Base-by-base conservation (phyloP, 1,140 invertebrate genomes). In the Hylaeus anthracinus region DNA sequence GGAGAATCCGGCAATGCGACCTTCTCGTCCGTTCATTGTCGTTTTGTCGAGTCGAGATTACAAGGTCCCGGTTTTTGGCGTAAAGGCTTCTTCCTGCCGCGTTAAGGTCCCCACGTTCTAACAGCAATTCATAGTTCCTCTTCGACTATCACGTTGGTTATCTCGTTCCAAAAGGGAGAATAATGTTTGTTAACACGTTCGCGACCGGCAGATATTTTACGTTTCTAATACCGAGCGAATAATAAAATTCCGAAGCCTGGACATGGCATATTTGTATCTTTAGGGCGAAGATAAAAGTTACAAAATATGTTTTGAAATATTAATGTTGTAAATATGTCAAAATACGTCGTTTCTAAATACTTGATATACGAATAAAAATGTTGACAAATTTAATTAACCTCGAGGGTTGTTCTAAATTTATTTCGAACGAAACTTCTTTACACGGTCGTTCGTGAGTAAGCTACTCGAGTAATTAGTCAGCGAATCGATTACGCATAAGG, bases 51-150 rank as follows among this genome's bases (percentile, higher is more conserved):
- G 81, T 70, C 82, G 67, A 86, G 88, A 91, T 91, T 90, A 91
- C 87, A 85, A 88, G 86, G 72, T 84, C 79, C 77, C 72, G 84
- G 83, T 91, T 91, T 91, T 91, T 91, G 81, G 76, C 26, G 26
- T 12, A 14, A 37, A 45, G 10, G 53, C 53, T 66, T 77, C 37
- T 53, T 66, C 26, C n/a, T 53, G 55, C 2, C 14, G 64, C 69
- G 37, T 82, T 72, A 12, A 65, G 58, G 51, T 72, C 69, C 26
- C 60, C 53, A 12, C 10, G 0, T 41, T 45, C n/a, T 26, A 26
- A 56, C 14, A 51, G 14, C 58, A 14, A 60, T 41, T 51, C 48
- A 8, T 1, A 0, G 37, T 45, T n/a, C 0, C 51, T 1, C 5
- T 63, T 51, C 26, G 1, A 3, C 12, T 12, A 12, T 12, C 4